Evolutionary conservation across 1,140 invertebrate genomes (phyloP).

Genomic region (Triops cancriformis): DNA sequence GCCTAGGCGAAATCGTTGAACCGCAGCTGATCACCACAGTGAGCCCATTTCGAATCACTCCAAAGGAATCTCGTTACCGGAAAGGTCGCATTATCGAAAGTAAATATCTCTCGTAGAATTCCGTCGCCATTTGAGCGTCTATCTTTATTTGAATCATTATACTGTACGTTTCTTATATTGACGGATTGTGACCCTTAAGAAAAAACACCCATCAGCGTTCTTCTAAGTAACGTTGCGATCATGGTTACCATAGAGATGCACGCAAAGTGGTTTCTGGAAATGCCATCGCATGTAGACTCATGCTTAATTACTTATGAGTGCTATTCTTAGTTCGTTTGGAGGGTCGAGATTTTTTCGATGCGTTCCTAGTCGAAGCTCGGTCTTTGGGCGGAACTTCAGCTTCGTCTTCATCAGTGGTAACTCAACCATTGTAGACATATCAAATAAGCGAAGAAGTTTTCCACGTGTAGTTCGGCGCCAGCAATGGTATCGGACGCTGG

Average conservation of each 20-base stretch:
- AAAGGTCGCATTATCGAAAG: slow-evolving; percentile 25
- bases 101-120: background rate
- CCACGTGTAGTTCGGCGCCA: background rate
- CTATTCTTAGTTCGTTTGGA: slow-evolving; percentile 21
- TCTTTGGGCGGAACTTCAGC: background rate
- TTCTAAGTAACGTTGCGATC: background rate
- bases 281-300: background rate
- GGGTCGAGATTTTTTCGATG: slow-evolving; percentile 27
- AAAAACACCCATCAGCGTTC: background rate
- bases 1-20: background rate
- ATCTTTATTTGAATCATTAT: background rate
- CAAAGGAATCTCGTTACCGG: slow-evolving; percentile 16
- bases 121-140: background rate
- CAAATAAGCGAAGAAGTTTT: background rate
- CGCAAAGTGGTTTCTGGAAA: background rate
- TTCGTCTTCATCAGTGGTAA: background rate
- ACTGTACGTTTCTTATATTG: background rate
- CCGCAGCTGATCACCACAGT: slow-evolving; percentile 24
- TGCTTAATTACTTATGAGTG: background rate
- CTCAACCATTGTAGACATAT: background rate
- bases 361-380: slow-evolving; percentile 27
- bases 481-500: slow-evolving; percentile 25
- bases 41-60: slow-evolving; percentile 19
- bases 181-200: background rate
- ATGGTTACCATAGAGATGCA: background rate